Percentiles rank a stretch among this genome's conserved stretches.
Evolutionary conservation across 92 coral and sea anemone genomes (phyloP).

Genomic region (Anthopleura xanthogrammica): DNA sequence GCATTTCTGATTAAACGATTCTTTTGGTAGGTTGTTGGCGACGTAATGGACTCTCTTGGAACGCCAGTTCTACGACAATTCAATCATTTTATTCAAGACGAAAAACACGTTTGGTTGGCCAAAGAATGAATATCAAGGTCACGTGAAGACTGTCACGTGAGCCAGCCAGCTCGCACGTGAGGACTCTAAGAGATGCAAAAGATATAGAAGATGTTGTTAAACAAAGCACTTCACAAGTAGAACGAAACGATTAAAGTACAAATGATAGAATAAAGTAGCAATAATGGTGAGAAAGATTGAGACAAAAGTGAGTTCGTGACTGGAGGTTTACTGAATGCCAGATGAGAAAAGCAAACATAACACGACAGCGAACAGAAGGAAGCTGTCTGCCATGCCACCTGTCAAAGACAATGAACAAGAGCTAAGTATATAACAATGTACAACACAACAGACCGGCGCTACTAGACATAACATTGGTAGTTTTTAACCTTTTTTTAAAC

Average conservation of each 20-base stretch:
- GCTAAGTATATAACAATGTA: background rate
- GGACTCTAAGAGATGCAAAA: background rate
- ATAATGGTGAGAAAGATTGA: background rate
- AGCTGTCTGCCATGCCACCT: background rate
- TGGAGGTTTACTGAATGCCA: background rate
- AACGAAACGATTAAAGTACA: background rate
- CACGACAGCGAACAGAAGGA: background rate
- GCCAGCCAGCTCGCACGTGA: background rate
- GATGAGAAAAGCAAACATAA: background rate
- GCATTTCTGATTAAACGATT: background rate
- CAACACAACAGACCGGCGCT: background rate
- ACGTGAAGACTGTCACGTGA: constrained; percentile 1
- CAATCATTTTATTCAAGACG: constrained; percentile 52
- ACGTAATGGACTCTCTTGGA: constrained; percentile 57
- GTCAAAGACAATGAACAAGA: background rate
- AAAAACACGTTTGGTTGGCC: constrained; percentile 47
- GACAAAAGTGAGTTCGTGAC: background rate
- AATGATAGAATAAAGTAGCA: background rate
- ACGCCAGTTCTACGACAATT: constrained; percentile 67
- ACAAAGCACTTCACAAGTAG: background rate
- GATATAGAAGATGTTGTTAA: background rate
- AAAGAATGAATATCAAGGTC: background rate
- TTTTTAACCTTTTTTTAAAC: background rate
- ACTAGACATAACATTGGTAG: background rate
- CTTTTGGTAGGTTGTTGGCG: constrained; percentile 51